phyloP scores from a whole-genome alignment of 1,140 invertebrate species.

The Panonychus citri region DNA sequence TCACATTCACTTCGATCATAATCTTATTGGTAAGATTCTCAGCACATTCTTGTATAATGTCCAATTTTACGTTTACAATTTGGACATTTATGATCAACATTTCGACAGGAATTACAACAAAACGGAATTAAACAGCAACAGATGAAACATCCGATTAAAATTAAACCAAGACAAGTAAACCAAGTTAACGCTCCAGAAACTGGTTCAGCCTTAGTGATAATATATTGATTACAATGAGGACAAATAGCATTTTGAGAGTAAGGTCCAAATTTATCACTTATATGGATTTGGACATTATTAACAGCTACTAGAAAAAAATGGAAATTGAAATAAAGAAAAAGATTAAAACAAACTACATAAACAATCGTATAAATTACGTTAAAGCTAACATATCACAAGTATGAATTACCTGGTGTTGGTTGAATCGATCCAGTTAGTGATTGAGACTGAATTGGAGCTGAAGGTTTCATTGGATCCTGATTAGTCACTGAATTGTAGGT shows the following conservation, averaged over 20 bases:
- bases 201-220: not conserved
- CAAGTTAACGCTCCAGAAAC: not conserved
- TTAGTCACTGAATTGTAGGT: too few species aligned
- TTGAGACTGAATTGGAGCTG: too few species aligned
- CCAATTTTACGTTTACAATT: conserved; percentile 10
- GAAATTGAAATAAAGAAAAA: not conserved
- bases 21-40: too few species aligned
- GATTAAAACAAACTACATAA: not conserved
- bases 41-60: conserved; percentile 2
- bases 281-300: too few species aligned
- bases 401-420: too few species aligned
- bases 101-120: not conserved
- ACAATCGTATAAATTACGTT: too few species aligned
- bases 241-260: not conserved
- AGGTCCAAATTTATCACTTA: not conserved
- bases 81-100: conserved; percentile 9
- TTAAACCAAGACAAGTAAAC: not conserved
- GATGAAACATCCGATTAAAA: not conserved
- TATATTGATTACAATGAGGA: not conserved
- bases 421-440: too few species aligned
- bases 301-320: too few species aligned
- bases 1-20: too few species aligned
- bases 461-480: too few species aligned
- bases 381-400: too few species aligned
- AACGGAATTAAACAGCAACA: conserved; percentile 9